Evolutionary conservation across 2,113 vertebrate genomes (phyloP).

Genomic region (Corapipo altera): DNA sequence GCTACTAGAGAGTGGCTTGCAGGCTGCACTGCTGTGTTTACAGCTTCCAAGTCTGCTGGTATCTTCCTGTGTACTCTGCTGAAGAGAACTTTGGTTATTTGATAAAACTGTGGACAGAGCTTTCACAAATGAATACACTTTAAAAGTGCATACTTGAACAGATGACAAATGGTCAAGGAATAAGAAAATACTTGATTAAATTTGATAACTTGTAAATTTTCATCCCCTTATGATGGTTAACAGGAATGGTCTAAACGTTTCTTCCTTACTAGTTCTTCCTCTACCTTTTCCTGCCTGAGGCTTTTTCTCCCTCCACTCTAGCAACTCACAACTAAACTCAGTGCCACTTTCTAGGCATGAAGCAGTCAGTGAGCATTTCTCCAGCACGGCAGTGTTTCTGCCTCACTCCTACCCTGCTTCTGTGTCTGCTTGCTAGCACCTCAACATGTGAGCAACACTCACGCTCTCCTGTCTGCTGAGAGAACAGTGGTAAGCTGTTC

Average conservation of each 20-base stretch:
- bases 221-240: accelerated
- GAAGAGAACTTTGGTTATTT: background rate
- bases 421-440: background rate
- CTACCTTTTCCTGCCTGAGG: background rate
- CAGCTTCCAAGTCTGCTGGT: background rate
- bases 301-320: background rate
- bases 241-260: background rate
- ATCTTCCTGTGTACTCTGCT: background rate
- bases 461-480: background rate
- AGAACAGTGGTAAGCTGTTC: background rate
- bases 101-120: background rate
- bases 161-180: background rate
- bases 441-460: background rate
- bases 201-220: background rate
- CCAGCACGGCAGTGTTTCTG: background rate
- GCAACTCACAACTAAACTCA: background rate
- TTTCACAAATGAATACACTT: background rate
- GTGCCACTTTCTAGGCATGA: background rate
- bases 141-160: background rate
- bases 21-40: background rate
- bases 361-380: background rate
- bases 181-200: background rate
- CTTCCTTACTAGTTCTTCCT: background rate
- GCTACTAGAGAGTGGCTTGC: background rate
- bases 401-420: background rate